Evolutionary conservation across 2,113 vertebrate species (phyloP).

Genomic region (Sebastes schlegelii): DNA sequence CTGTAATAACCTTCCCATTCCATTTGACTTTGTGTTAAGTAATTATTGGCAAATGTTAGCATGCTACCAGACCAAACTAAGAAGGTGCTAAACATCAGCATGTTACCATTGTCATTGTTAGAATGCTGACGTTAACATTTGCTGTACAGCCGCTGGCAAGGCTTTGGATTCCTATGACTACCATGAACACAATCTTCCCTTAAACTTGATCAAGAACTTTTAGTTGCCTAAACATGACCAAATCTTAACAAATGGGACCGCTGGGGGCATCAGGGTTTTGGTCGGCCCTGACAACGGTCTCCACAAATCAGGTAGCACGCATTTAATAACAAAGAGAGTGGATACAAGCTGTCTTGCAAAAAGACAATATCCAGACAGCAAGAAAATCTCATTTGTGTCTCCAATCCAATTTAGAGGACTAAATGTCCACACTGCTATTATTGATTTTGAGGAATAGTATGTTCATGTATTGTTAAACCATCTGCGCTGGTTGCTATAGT

Average conservation of each 20-base stretch:
- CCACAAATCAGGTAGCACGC: not conserved
- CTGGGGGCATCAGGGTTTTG: not conserved
- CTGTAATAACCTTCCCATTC: not conserved
- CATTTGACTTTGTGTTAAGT: too few relatives aligned
- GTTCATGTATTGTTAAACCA: constrained; percentile 7
- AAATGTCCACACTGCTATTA: constrained; percentile 23
- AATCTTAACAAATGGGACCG: not conserved
- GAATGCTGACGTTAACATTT: not conserved
- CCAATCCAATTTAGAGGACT: constrained; percentile 14
- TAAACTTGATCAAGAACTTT: not conserved
- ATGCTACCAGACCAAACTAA: not conserved
- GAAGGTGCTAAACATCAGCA: not conserved
- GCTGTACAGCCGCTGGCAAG: not conserved
- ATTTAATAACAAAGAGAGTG: not conserved
- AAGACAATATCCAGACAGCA: constrained; percentile 9
- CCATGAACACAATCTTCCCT: not conserved
- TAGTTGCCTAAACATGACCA: not conserved
- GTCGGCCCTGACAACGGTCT: not conserved
- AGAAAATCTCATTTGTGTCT: constrained; percentile 41
- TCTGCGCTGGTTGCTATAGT: constrained; percentile 28
- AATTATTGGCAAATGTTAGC: not conserved
- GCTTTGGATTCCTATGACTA: not conserved
- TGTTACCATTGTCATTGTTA: not conserved
- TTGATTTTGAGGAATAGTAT: constrained; percentile 10
- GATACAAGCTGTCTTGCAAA: not conserved